These are phyloP conservation scores for Bombus soroeensis DNA, from an alignment of 1,140 invertebrate genomes.

Conservation along the genomic window DNA sequence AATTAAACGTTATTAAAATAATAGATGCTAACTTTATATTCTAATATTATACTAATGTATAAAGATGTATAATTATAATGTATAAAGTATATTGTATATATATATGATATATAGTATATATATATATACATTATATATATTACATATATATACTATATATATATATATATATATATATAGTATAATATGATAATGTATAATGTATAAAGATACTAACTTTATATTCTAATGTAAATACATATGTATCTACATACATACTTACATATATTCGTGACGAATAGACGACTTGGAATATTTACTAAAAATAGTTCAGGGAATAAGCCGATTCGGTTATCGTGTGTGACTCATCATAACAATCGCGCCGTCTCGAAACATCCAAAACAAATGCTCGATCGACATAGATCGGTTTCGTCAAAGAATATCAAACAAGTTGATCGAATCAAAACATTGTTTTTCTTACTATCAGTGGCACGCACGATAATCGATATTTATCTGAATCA, in stretches of 20 bases:
- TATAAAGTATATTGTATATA: too few species aligned
- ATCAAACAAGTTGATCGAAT: not conserved
- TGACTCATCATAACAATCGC: constrained; percentile 24
- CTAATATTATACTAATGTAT: too few species aligned
- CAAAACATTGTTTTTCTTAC: not conserved
- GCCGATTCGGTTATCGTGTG: not conserved
- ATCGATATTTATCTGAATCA: not conserved
- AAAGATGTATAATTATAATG: too few species aligned
- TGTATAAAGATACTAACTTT: not conserved
- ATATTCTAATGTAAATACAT: not conserved
- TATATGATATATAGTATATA: too few species aligned
- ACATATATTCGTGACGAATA: too few species aligned
- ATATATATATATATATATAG: too few species aligned
- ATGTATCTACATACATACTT: too few species aligned
- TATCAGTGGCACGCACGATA: not conserved
- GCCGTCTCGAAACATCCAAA: not conserved
- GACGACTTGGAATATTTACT: not conserved
- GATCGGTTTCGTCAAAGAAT: not conserved
- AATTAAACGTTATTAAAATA: not conserved
- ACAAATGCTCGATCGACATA: not conserved
- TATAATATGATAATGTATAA: too few species aligned
- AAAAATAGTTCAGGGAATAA: not conserved
- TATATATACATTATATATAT: too few species aligned
- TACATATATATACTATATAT: too few species aligned
- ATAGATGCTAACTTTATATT: not conserved